Conservation (phyloP, 2,113 vertebrate genomes). For the Myrmecophaga tridactyla region DNA sequence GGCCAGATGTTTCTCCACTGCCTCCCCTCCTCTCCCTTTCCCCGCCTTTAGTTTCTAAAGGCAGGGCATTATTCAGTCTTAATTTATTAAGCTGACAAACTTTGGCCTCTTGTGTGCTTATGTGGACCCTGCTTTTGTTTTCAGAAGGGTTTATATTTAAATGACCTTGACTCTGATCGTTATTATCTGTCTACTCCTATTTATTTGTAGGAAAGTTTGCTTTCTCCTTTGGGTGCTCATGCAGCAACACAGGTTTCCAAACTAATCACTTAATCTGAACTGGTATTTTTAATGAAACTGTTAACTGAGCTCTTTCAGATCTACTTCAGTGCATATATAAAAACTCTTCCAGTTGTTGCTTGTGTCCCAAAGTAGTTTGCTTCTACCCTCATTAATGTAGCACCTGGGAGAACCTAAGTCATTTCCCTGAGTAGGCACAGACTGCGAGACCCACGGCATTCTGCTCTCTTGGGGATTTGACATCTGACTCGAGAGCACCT, state of each 20-base stretch:
- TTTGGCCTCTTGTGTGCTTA: conserved; percentile 15
- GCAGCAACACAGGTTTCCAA: neutral
- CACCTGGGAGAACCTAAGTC: conserved; percentile 59
- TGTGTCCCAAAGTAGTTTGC: conserved; percentile 10
- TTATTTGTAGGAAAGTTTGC: neutral
- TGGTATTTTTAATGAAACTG: conserved; percentile 27
- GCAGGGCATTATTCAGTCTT: neutral
- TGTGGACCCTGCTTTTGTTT: conserved; percentile 6
- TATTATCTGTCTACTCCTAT: neutral
- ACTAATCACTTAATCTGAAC: conserved; percentile 38
- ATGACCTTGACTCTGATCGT: neutral
- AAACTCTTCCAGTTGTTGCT: neutral
- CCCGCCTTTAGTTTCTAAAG: neutral
- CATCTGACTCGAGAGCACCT: neutral
- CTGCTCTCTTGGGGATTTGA: neutral
- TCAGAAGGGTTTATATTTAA: neutral
- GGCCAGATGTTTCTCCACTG: neutral
- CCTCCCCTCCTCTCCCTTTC: neutral
- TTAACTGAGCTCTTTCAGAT: neutral
- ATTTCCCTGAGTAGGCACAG: conserved; percentile 66
- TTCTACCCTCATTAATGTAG: conserved; percentile 24
- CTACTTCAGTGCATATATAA: neutral
- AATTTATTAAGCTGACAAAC: conserved; percentile 34
- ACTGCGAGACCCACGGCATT: neutral
- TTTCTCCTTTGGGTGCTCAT: neutral